Conservation (phyloP, 2,113 vertebrate genomes). For the Calcarius ornatus region DNA sequence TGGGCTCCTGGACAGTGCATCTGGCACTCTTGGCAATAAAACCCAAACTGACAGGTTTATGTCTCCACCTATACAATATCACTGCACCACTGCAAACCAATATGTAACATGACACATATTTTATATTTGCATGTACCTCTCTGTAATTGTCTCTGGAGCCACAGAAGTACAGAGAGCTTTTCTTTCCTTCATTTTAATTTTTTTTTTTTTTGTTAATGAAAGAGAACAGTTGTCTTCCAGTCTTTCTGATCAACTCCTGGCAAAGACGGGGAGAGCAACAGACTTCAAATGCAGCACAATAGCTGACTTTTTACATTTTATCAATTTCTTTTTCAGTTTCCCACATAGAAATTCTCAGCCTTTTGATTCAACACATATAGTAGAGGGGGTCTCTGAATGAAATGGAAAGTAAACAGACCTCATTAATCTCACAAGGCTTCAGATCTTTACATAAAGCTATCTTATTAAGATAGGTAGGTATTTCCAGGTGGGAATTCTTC, state of each 20-base stretch:
- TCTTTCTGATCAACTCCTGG: neutral
- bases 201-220: neutral
- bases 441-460: neutral
- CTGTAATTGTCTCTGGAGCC: neutral
- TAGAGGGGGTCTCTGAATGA: neutral
- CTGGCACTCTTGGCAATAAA: slow-evolving; percentile 34
- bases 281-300: neutral
- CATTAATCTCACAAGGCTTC: neutral
- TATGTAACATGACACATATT: neutral
- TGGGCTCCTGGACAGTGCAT: slow-evolving; percentile 31
- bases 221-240: neutral
- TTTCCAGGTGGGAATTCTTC: neutral
- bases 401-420: neutral
- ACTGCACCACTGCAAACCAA: neutral
- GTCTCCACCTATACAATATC: neutral
- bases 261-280: neutral
- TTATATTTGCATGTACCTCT: neutral
- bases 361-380: neutral
- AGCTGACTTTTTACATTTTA: neutral
- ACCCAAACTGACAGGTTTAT: slow-evolving; percentile 39
- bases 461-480: neutral
- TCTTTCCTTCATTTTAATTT: neutral
- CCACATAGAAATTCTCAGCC: neutral
- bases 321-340: neutral
- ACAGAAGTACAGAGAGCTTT: neutral